A percentile compares a stretch with the other conserved stretches of the same genome.
phyloP scores from a whole-genome alignment of 2,797 vertebrate species.

The Eidolon dupreanum region DNA sequence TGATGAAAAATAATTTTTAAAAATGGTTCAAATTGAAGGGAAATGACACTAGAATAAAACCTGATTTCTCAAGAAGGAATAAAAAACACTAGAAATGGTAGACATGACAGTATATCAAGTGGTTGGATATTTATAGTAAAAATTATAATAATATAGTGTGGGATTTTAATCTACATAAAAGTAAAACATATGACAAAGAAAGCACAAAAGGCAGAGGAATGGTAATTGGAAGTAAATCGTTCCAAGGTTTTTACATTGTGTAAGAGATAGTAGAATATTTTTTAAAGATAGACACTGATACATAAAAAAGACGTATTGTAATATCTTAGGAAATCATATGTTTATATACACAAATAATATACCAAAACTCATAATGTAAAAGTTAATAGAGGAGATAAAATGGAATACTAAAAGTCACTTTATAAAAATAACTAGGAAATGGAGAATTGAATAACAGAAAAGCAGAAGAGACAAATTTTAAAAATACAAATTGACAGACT shows the following conservation, averaged over 20 bases:
- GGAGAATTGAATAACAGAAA: background rate
- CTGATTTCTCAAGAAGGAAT: background rate
- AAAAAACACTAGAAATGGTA: background rate
- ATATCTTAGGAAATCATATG: background rate
- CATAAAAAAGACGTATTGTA: background rate
- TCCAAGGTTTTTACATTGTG: background rate
- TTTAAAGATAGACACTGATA: background rate
- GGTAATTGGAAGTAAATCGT: background rate
- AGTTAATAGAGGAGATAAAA: background rate
- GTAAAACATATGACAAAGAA: background rate
- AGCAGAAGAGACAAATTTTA: background rate
- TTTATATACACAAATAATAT: background rate
- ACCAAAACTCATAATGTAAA: background rate
- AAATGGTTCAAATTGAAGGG: background rate
- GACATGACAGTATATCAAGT: background rate
- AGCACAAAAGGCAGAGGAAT: background rate
- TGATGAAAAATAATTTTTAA: background rate
- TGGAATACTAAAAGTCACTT: background rate
- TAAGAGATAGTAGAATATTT: background rate
- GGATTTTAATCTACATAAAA: background rate
- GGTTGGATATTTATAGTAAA: background rate
- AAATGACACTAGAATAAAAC: conserved; percentile 1
- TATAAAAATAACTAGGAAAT: background rate
- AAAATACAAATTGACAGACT: background rate
- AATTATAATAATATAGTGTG: background rate